Evolutionary conservation across 1,140 invertebrate species (phyloP), one percentile per base, ranked within the genome.

Genomic region (Scaptomyza hsui): DNA sequence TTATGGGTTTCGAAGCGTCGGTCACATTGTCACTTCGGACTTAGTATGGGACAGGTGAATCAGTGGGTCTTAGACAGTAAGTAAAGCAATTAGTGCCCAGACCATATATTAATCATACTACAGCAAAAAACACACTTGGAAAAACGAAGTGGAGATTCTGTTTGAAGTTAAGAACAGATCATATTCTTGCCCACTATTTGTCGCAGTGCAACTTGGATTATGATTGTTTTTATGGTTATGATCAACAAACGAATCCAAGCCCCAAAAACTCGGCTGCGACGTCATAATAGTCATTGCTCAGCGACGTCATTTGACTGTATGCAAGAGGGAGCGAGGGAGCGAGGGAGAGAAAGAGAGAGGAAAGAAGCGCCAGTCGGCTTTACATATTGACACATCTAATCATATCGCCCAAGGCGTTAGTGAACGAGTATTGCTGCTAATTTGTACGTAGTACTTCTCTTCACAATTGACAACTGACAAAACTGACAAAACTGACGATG

Each of bases 341-440:
- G n/a, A 24, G 3, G 21, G 9, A 45, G 10, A 45, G 12, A 18
- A 4, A 26, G 45, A 21, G 37, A 45, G 21, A 18, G 45, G 37
- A 63, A 44, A 69, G 37, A 4, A n/a, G 12, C 32, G 3, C 32
- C 57, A 45, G 41, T 51, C 29, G 52, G 67, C 35, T 53, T 79
- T 49, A 70, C 77, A 81, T 86, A 88, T 86, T 86, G 82, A 81
- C 77, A 88, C 55, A 77, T 81, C 73, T 86, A 85, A 85, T 85
- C 81, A 85, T 85, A 85, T 85, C 82, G 62, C 53, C 52, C 37
- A 37, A 52, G 60, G 53, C 59, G 53, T 51, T 19, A n/a, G 21
- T 42, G 60, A 53, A 56, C 49, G 41, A 49, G 73, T 75, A 75
- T 75, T 76, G 51, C 64, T 60, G 73, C 73, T 76, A 76, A 76